Evolutionary conservation across 2,888 invertebrate genomes (phyloP).

Genomic region (Ophraella communa): DNA sequence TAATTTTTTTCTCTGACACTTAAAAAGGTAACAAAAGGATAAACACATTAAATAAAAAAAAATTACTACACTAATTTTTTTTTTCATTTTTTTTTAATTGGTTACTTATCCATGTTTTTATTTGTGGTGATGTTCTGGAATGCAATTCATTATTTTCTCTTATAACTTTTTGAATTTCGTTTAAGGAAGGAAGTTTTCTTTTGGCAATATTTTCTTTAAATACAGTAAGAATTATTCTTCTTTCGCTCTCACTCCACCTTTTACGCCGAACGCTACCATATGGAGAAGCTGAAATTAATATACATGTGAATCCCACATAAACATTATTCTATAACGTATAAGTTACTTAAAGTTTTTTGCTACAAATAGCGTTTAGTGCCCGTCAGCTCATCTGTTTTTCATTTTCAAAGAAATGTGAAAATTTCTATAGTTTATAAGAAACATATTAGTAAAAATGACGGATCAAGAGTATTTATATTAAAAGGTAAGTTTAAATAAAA

Average conservation of each 20-base stretch:
- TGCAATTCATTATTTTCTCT: neutral
- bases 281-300: slow-evolving; percentile 2
- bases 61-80: no score
- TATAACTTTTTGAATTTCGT: neutral
- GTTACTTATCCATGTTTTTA: slow-evolving; percentile 13
- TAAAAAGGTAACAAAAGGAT: no score
- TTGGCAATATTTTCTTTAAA: neutral
- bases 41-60: no score
- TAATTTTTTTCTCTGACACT: no score
- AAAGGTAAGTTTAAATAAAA: no score
- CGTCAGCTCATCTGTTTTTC: no score
- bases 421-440: no score
- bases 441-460: no score
- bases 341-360: neutral
- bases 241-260: slow-evolving; percentile 2
- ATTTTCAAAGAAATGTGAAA: no score
- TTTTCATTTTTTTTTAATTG: slow-evolving; percentile 9
- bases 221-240: neutral
- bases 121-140: slow-evolving; percentile 2
- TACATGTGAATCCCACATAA: neutral
- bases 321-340: neutral
- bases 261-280: slow-evolving; percentile 4
- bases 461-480: no score
- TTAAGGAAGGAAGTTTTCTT: neutral
- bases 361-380: no score